Percentiles rank a stretch among this genome's conserved stretches.
phyloP scores from a whole-genome alignment of 2,113 vertebrate species.

The Myotis lucifugus region DNA sequence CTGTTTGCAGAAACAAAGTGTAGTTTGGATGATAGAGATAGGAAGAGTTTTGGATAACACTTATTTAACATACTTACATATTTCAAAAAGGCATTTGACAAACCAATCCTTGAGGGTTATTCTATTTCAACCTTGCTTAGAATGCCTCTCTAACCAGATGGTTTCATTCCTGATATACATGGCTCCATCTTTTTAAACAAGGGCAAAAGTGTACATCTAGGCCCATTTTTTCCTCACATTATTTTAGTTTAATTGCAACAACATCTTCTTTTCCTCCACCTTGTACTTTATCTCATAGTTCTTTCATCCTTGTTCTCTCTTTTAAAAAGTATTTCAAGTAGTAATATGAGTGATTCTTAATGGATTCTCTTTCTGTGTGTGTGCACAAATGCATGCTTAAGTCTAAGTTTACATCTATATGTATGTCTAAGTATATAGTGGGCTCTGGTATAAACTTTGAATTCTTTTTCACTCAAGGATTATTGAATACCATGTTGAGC shows the following conservation, averaged over 20 bases:
- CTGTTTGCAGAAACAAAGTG: neutral
- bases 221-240: neutral
- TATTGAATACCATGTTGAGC: neutral
- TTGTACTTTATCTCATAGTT: neutral
- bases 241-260: neutral
- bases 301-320: neutral
- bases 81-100: neutral
- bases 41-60: neutral
- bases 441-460: neutral
- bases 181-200: neutral
- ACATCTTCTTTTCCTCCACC: neutral
- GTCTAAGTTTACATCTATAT: neutral
- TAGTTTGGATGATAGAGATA: neutral
- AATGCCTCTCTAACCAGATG: neutral
- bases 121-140: neutral
- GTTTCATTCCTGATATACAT: neutral
- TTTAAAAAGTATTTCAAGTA: conserved; percentile 16
- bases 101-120: neutral
- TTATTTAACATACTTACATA: neutral
- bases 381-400: neutral
- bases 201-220: neutral
- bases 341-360: neutral
- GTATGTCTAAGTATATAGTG: neutral
- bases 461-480: neutral
- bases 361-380: neutral